Conservation (phyloP, 2,888 invertebrate genomes). For the Ectropis crepuscularia region DNA sequence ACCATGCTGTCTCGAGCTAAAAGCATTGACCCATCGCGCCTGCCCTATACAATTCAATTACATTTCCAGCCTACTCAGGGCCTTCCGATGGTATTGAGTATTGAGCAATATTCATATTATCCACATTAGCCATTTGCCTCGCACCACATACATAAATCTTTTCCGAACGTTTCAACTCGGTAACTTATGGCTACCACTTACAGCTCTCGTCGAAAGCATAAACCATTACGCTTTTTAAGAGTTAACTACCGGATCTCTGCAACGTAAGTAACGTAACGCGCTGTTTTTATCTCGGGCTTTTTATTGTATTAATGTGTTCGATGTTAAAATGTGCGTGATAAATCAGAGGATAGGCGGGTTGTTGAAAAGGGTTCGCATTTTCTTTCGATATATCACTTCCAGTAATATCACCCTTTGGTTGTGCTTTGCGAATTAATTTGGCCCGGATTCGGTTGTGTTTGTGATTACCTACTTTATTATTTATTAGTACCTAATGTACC, state of each 20-base stretch:
- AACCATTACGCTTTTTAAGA: slow-evolving; percentile 48
- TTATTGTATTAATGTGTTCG: slow-evolving; percentile 52
- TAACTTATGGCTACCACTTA: slow-evolving; percentile 41
- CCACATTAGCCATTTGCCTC: slow-evolving; percentile 32
- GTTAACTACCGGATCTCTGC: slow-evolving; percentile 57
- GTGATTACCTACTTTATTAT: slow-evolving; percentile 71
- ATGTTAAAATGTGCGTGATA: slow-evolving; percentile 52
- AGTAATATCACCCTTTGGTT: slow-evolving; percentile 57
- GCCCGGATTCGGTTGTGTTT: slow-evolving; percentile 50
- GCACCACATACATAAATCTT: slow-evolving; percentile 36
- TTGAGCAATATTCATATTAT: slow-evolving; percentile 34
- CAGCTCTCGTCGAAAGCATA: slow-evolving; percentile 48
- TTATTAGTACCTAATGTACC: slow-evolving; percentile 3
- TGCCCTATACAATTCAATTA: slow-evolving; percentile 48
- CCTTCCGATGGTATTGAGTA: slow-evolving; percentile 27
- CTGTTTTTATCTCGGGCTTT: slow-evolving; percentile 47
- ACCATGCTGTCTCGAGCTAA: slow-evolving; percentile 52
- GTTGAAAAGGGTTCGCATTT: slow-evolving; percentile 46
- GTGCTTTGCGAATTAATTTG: slow-evolving; percentile 52
- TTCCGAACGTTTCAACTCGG: slow-evolving; percentile 38
- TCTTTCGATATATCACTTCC: slow-evolving; percentile 58
- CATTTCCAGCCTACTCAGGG: slow-evolving; percentile 22
- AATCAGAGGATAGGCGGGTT: slow-evolving; percentile 45
- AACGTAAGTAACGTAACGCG: slow-evolving; percentile 43
- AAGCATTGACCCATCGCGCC: slow-evolving; percentile 53